Base-by-base conservation (phyloP, 1,140 invertebrate species). In the Heterodera carotae region DNA sequence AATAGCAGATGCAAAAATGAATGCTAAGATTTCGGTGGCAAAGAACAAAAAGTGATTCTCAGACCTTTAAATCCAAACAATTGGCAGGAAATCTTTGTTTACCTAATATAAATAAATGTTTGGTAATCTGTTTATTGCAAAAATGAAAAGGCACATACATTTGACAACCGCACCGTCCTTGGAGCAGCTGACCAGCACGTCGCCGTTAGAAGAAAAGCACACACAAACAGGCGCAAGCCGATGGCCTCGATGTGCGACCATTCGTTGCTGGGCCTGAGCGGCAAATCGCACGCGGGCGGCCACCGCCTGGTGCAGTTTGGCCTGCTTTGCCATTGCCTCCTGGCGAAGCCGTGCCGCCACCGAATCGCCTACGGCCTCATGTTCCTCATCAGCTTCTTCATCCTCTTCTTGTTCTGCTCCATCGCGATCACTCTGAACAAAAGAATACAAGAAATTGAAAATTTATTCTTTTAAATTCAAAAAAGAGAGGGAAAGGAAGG, bases 141-240 rank as follows among this genome's bases (percentile, higher is more conserved):
- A n/a, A n/a, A n/a, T n/a, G n/a, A n/a, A n/a, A n/a, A n/a, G 39
- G 6, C 12, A 81, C 82, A 29, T 56, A 83, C 81, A 82, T 73
- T 82, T 82, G 31, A 83, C 71, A 64, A 82, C 71, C 8, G 81
- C 72, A 2, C 82, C 78, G 27, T 82, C 81, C 62, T 82, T 82
- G 36, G 77, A 80, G 48, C 81, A 82, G 60, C 82, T 84, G 31
- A 84, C 76, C 43, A 84, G 39, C 74, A 77, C 75, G 25, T 75
- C 43, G 0, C 72, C 66, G 60, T 34, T 60, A n/a, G 70, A 69
- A 6, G 81, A 83, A 36, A 82, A 48, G 25, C 80, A 81, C 43
- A 82, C 34, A 39, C 39, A 82, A 56, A 82, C 70, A 7, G 81
- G 81, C 27, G 81, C 74, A 69, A 83, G 74, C 29, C 77, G 75